phyloP scores from a whole-genome alignment of 2,113 vertebrate species.

The Dasyurus viverrinus region DNA sequence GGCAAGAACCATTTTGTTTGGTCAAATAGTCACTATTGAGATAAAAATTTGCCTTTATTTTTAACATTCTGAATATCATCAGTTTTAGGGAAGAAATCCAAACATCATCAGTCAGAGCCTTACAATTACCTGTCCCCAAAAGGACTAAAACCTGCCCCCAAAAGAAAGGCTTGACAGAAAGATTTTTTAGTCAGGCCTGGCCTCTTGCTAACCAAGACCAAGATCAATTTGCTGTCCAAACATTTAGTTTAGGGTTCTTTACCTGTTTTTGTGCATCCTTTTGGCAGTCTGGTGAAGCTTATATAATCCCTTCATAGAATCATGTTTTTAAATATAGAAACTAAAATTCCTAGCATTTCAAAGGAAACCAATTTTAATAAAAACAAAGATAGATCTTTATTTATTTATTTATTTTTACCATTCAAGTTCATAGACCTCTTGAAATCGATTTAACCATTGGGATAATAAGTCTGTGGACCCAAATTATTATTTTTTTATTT shows the following conservation, averaged over 20 bases:
- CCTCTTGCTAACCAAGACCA: not conserved
- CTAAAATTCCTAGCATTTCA: not conserved
- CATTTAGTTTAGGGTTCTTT: not conserved
- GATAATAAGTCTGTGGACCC: no score
- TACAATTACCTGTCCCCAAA: not conserved
- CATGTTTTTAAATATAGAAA: not conserved
- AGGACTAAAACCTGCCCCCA: not conserved
- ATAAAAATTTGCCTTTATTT: rapidly evolving
- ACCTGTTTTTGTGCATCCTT: not conserved
- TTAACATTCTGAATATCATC: no score
- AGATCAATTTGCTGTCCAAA: not conserved
- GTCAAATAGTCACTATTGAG: not conserved
- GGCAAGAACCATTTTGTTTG: not conserved
- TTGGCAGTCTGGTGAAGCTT: not conserved
- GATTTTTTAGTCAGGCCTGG: not conserved
- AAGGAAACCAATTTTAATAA: not conserved
- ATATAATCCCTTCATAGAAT: not conserved
- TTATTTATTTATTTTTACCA: not conserved
- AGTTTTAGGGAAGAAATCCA: not conserved
- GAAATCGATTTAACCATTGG: no score
- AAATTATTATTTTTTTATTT: no score
- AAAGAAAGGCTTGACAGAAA: not conserved
- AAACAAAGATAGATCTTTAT: not conserved
- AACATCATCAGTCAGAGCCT: not conserved
- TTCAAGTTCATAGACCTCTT: not conserved